Conservation (phyloP, 1,140 invertebrate species). For the Trypoxylus dichotomus region DNA sequence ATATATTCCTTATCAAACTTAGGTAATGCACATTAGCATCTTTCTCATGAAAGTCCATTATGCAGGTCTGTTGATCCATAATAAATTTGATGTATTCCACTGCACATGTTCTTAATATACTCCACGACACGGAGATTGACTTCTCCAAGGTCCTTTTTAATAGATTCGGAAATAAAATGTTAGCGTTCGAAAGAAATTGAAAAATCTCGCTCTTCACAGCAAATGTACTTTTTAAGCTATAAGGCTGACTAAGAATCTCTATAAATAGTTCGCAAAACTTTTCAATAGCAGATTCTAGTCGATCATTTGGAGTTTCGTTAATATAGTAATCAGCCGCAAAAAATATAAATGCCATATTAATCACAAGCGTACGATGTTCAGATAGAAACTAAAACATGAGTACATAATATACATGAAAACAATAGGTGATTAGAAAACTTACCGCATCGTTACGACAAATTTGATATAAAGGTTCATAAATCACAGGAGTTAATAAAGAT, state of each 20-base stretch:
- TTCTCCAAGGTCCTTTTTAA: background rate
- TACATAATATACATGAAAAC: conserved; percentile 20
- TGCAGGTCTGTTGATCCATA: conserved; percentile 10
- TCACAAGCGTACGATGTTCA: background rate
- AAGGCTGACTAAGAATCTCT: conserved; percentile 6
- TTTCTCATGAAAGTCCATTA: conserved; percentile 16
- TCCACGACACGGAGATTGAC: background rate
- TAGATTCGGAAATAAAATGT: background rate
- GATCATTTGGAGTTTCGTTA: background rate
- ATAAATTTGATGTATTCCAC: background rate
- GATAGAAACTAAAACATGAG: background rate
- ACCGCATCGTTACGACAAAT: conserved; percentile 26
- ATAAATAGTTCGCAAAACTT: conserved; percentile 21
- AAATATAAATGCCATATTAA: conserved; percentile 25
- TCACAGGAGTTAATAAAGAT: background rate
- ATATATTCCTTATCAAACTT: conserved; percentile 19
- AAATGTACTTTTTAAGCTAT: background rate
- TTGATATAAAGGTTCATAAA: conserved; percentile 28
- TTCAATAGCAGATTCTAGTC: background rate
- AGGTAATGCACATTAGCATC: background rate
- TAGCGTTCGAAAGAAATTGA: background rate
- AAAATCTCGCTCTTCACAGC: conserved; percentile 13
- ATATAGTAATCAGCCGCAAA: conserved; percentile 8
- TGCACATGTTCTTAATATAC: background rate
- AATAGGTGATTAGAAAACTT: background rate